Evolutionary conservation across 2,888 invertebrate genomes (phyloP).

Genomic region (Tineola bisselliella): DNA sequence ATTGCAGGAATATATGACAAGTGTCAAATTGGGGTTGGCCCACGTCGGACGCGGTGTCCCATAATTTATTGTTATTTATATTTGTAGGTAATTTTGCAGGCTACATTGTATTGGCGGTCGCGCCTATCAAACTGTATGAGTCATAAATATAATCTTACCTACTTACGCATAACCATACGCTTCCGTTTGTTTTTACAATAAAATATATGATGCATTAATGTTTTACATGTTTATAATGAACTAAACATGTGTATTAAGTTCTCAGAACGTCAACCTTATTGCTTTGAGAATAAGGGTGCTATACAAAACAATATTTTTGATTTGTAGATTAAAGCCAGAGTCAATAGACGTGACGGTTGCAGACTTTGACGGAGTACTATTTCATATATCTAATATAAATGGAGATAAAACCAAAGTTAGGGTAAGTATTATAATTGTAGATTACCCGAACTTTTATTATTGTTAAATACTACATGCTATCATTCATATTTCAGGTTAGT

Average conservation of each 20-base stretch:
- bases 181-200: conserved; percentile 6
- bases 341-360: conserved; percentile 93
- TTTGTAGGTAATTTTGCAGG: neutral
- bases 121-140: conserved; percentile 54
- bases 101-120: conserved; percentile 20
- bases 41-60: conserved; percentile 46
- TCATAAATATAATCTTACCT: conserved; percentile 28
- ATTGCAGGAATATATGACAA: conserved; percentile 48
- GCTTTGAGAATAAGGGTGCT: too few species aligned
- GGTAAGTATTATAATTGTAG: conserved; percentile 69
- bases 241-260: too few species aligned
- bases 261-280: too few species aligned
- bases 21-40: conserved; percentile 65
- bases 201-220: neutral
- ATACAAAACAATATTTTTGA: conserved; percentile 15
- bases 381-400: conserved; percentile 97
- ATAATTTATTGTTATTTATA: neutral
- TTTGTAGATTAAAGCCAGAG: conserved; percentile 91
- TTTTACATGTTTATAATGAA: neutral
- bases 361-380: conserved; percentile 99
- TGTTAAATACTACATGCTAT: neutral
- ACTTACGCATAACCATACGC: neutral
- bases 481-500: conserved; percentile 79
- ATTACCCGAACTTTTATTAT: too few species aligned
- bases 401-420: conserved; percentile 97